Conservation (phyloP, 2,888 invertebrate species). For the Drosophila vallismaia region DNA sequence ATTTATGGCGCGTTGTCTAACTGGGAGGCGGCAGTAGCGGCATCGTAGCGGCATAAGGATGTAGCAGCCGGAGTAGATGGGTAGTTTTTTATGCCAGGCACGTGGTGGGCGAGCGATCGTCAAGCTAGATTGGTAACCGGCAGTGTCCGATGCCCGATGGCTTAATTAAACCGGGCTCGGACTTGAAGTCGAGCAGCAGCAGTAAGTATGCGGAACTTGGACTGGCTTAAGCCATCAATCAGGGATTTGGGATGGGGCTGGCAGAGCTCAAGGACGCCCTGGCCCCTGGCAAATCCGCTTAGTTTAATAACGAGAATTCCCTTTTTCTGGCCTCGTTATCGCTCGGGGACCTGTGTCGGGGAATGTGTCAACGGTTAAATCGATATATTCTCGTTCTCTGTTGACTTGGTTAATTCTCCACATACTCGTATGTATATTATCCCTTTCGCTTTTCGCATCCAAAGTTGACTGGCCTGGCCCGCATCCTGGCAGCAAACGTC, state of each 20-base stretch:
- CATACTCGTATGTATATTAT: constrained; percentile 13
- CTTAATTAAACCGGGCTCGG: constrained; percentile 61
- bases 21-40: constrained; percentile 28
- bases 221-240: constrained; percentile 60
- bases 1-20: constrained; percentile 68
- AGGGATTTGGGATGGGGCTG: constrained; percentile 38
- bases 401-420: constrained; percentile 57
- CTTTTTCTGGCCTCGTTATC: constrained; percentile 28
- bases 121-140: constrained; percentile 48
- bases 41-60: constrained; percentile 7
- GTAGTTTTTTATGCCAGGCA: constrained; percentile 59
- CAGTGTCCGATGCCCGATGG: constrained; percentile 30
- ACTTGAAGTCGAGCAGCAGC: constrained; percentile 28
- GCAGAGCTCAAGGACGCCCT: constrained; percentile 58
- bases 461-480: constrained; percentile 45
- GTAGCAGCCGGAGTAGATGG: constrained; percentile 34
- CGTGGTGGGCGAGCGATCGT: constrained; percentile 64
- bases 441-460: background rate
- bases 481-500: constrained; percentile 30
- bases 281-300: constrained; percentile 64
- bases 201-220: constrained; percentile 34
- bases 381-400: constrained; percentile 59
- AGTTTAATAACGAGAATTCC: constrained; percentile 43
- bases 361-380: constrained; percentile 71
- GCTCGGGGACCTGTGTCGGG: constrained; percentile 22